Percentiles rank a stretch among this genome's conserved stretches.
Conservation (phyloP, 2,888 invertebrate genomes). For the Leucoma salicis region DNA sequence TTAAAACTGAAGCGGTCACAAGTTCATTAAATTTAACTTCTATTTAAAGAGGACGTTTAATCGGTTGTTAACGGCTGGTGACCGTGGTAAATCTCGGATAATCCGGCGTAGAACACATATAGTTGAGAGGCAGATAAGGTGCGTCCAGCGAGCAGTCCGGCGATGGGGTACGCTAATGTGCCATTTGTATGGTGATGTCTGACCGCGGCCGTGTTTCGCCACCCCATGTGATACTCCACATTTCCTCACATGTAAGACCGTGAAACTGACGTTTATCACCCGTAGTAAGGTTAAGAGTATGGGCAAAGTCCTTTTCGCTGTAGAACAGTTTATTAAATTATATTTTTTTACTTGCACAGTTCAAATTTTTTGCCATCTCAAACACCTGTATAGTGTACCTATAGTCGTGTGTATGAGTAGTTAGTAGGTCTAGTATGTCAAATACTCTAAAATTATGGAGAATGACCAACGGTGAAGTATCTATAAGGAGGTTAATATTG, state of each 20-base stretch:
- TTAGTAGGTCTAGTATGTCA: too few relatives aligned
- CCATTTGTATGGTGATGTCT: conserved; percentile 80
- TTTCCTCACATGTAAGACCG: conserved; percentile 26
- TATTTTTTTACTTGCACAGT: too few relatives aligned
- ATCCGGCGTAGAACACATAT: conserved; percentile 78
- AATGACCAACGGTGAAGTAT: too few relatives aligned
- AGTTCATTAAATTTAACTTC: conserved; percentile 63
- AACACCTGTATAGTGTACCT: too few relatives aligned
- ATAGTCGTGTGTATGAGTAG: too few relatives aligned
- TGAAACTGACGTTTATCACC: neutral
- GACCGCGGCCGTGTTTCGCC: conserved; percentile 32
- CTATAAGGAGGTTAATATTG: too few relatives aligned
- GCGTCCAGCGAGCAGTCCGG: conserved; percentile 57
- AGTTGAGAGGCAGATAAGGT: conserved; percentile 79
- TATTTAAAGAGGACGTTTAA: conserved; percentile 77
- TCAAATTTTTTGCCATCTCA: too few relatives aligned
- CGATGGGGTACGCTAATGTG: conserved; percentile 59
- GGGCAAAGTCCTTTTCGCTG: too few relatives aligned
- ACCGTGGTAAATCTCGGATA: conserved; percentile 79
- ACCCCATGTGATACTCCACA: conserved; percentile 41
- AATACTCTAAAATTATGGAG: too few relatives aligned
- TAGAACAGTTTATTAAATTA: too few relatives aligned
- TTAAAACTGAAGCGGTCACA: conserved; percentile 52
- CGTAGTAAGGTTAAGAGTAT: too few relatives aligned
- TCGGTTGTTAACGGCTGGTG: conserved; percentile 69